These are phyloP conservation scores for Drosophila carrolli DNA, from an alignment of 1,140 invertebrate genomes.

Conservation along the genomic window DNA sequence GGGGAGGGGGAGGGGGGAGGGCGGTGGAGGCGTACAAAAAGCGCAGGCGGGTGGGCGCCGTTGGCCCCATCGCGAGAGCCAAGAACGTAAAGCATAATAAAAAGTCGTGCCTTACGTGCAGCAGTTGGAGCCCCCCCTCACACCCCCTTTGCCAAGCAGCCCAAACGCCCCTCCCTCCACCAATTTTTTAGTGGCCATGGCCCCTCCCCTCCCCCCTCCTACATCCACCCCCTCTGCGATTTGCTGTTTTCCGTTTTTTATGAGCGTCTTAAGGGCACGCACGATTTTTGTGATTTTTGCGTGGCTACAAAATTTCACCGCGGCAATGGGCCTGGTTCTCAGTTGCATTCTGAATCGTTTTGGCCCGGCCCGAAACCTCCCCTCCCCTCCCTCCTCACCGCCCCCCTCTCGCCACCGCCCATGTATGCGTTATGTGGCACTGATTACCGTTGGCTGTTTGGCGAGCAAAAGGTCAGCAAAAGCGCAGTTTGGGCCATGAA, in stretches of 20 bases:
- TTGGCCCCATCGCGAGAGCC: constrained; percentile 63
- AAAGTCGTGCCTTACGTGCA: constrained; percentile 81
- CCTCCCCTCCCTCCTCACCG: not conserved
- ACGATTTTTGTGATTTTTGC: constrained; percentile 82
- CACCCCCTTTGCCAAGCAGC: not conserved
- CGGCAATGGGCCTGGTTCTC: constrained; percentile 40
- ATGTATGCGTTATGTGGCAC: constrained; percentile 75
- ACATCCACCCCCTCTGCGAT: constrained; percentile 30
- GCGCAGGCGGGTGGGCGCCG: constrained; percentile 78
- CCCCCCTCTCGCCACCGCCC: constrained; percentile 9
- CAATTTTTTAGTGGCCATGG: constrained; percentile 68
- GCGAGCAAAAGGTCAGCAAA: constrained; percentile 28
- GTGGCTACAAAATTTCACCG: constrained; percentile 68
- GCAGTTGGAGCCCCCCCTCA: constrained; percentile 40
- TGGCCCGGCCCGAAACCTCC: constrained; percentile 1
- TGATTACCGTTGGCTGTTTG: constrained; percentile 69
- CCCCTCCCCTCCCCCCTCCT: not conserved
- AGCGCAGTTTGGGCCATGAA: constrained; percentile 40
- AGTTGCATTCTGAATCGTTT: constrained; percentile 13
- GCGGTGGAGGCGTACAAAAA: constrained; percentile 44
- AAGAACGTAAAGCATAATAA: constrained; percentile 79
- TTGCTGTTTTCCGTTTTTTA: constrained; percentile 69
- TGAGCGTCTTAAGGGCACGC: constrained; percentile 81
- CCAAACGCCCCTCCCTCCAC: constrained; percentile 13
- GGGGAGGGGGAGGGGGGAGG: not conserved